Conservation (phyloP, 2,797 vertebrate genomes). For the Triplophysa bombifrons region DNA sequence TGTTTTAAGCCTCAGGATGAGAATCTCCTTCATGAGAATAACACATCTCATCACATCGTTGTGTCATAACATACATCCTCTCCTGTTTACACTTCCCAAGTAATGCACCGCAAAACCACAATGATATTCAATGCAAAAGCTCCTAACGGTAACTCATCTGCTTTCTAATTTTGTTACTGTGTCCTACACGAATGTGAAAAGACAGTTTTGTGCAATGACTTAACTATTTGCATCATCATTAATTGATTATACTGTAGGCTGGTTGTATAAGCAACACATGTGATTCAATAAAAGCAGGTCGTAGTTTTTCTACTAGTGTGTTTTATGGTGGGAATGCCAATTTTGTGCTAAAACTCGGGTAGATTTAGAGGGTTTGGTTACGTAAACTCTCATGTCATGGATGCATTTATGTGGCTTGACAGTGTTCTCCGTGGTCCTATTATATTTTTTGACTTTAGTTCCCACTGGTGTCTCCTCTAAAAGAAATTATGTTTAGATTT, state of each 20-base stretch:
- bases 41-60: conserved; percentile 9
- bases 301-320: conserved; percentile 16
- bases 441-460: not conserved
- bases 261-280: too few species aligned
- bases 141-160: not conserved
- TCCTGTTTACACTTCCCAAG: conserved; percentile 24
- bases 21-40: conserved; percentile 37
- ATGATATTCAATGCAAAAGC: not conserved
- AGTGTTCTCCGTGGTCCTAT: not conserved
- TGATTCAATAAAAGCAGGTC: not conserved
- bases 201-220: not conserved
- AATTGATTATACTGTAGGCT: too few species aligned
- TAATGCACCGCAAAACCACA: conserved; percentile 4
- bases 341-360: conserved; percentile 51
- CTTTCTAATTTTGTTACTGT: not conserved
- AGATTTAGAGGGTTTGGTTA: conserved; percentile 28
- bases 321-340: conserved; percentile 33
- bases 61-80: conserved; percentile 19
- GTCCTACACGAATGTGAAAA: not conserved
- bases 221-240: not conserved
- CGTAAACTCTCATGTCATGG: conserved; percentile 1
- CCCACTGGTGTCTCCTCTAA: not conserved
- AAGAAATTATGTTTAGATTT: not conserved
- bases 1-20: conserved; percentile 24
- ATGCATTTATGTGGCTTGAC: conserved; percentile 20